These are phyloP conservation scores for Hephaestus fuliginosus DNA, from an alignment of 2,797 vertebrate genomes.

Conservation along the genomic window DNA sequence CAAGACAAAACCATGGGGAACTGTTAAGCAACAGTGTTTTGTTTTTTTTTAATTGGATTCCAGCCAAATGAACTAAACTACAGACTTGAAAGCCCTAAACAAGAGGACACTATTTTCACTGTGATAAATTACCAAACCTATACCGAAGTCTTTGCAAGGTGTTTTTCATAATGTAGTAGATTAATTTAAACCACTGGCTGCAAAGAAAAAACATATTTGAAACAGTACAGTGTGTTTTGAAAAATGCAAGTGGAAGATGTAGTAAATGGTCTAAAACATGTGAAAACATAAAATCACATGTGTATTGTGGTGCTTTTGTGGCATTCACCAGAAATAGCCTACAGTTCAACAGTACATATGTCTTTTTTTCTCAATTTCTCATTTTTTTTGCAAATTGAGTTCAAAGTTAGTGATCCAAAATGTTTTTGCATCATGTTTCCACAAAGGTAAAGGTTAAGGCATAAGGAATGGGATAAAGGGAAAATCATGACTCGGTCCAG, in stretches of 20 bases:
- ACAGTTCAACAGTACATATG: neutral
- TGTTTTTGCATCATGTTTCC: neutral
- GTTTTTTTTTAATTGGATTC: neutral
- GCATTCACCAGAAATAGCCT: neutral
- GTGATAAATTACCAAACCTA: neutral
- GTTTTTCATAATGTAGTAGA: neutral
- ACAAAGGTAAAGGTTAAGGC: neutral
- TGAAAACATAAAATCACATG: neutral
- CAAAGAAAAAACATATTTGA: neutral
- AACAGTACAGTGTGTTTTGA: neutral
- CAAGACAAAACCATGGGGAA: neutral
- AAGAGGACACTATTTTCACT: neutral
- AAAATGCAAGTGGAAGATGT: neutral
- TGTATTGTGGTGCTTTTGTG: neutral
- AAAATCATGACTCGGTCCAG: slow-evolving; percentile 13
- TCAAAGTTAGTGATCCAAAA: neutral
- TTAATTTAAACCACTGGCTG: neutral
- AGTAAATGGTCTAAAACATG: neutral
- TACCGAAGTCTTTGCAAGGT: neutral
- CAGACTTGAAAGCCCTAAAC: neutral
- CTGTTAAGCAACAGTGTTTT: neutral
- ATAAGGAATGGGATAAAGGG: neutral
- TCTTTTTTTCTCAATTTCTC: too few species aligned
- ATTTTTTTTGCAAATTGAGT: neutral
- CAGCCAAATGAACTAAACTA: neutral